Evolutionary conservation across 2,888 invertebrate genomes (phyloP), one percentile per base, ranked within the genome.

Genomic region (Aromia moschata): DNA sequence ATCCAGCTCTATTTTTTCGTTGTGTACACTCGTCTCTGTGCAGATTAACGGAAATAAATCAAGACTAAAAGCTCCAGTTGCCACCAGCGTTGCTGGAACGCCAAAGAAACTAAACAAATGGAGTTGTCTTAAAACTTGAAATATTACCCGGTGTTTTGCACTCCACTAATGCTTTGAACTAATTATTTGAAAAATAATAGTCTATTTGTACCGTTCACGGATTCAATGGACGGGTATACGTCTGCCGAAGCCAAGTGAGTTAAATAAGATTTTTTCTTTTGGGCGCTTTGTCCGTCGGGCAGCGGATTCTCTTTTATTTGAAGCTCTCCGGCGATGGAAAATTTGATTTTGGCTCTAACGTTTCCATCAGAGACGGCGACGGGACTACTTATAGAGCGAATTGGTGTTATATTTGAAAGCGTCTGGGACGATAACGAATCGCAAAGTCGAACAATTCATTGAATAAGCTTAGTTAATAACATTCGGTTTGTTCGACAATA

Each of bases 211-310:
- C 31, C 51, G 25, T 52, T 52, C 57, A 57, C 38, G 56, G n/a
- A 40, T 47, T 30, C 41, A 59, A 46, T 44, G 16, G 57, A 9
- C 59, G 54, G 57, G 62, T 62, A 17, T 44, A 62, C 56, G 51
- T 37, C 30, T 51, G 58, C 43, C 17, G 57, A 58, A 62, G 53
- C 58, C 61, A 57, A 65, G 61, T 64, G 61, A 58, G 56, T 65
- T 65, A 67, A 68, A 68, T 57, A 58, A 41, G 41, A 10, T 52
- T 41, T 65, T 65, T 56, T 30, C 55, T 51, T 62, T 40, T 57
- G 56, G 40, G 41, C 9, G 40, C 38, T 41, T 71, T 71, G 71
- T 71, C 64, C 60, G 57, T 44, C 51, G 64, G 69, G 68, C 68
- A 69, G 60, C 56, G 54, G 62, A 11, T 43, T 25, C 33, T 7